These are phyloP conservation scores for Drosophila stalkeri DNA, from an alignment of 2,888 invertebrate genomes.

Conservation along the genomic window DNA sequence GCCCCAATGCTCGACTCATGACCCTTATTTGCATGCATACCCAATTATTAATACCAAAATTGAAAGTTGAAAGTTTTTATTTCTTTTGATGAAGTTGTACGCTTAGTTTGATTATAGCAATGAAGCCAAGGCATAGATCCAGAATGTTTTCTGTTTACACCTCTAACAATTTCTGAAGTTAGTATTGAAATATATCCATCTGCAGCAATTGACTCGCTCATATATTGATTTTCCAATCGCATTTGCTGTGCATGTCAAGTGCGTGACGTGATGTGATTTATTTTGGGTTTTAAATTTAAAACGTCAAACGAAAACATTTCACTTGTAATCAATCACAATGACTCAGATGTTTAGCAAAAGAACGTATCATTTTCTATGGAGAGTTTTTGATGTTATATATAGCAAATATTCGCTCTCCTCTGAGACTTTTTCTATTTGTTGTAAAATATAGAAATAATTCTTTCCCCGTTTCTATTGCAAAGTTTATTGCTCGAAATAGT, in stretches of 20 bases:
- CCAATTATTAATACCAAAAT: background rate
- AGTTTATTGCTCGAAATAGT: background rate
- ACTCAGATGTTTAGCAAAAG: background rate
- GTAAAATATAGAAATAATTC: background rate
- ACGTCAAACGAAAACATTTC: conserved; percentile 1
- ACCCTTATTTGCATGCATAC: conserved; percentile 1
- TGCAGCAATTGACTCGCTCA: background rate
- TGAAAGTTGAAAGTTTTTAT: background rate
- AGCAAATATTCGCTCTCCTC: background rate
- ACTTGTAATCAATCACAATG: conserved; percentile 12
- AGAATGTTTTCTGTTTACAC: background rate
- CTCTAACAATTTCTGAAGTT: background rate
- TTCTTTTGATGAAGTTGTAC: background rate
- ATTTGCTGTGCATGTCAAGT: conserved; percentile 11
- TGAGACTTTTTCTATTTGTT: background rate
- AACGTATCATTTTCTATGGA: background rate
- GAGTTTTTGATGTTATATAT: background rate
- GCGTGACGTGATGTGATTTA: conserved; percentile 9
- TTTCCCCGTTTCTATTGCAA: background rate
- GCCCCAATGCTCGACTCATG: background rate
- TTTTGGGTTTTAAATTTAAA: background rate
- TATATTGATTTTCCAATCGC: conserved; percentile 9
- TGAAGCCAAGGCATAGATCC: background rate
- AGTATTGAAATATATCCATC: background rate
- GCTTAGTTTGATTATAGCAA: background rate